A percentile compares a stretch with the other conserved stretches of the same genome.
Evolutionary conservation across 2,888 invertebrate species (phyloP).

Genomic region (Patella ulyssiponensis): DNA sequence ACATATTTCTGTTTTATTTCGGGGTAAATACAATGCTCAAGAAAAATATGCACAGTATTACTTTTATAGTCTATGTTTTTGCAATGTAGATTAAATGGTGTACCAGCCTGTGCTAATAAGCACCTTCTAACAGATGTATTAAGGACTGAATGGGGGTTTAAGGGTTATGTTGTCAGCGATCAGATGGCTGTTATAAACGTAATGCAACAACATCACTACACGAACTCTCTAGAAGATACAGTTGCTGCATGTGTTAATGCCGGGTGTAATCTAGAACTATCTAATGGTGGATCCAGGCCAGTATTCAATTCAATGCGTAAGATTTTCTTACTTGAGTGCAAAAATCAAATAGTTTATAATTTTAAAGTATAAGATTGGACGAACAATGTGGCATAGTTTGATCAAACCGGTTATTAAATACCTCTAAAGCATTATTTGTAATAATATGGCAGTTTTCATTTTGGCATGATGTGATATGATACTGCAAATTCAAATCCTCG

Average conservation of each 20-base stretch:
- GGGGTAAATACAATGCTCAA: too few relatives aligned
- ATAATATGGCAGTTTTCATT: too few relatives aligned
- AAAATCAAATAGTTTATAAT: too few relatives aligned
- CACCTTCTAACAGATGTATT: slow-evolving; percentile 57
- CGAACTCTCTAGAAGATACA: slow-evolving; percentile 48
- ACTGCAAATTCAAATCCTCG: too few relatives aligned
- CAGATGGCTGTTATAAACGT: slow-evolving; percentile 61
- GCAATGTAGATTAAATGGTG: slow-evolving; percentile 42
- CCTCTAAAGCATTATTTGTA: too few relatives aligned
- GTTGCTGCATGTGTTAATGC: slow-evolving; percentile 53
- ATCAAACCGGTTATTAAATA: too few relatives aligned
- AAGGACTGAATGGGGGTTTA: slow-evolving; percentile 60
- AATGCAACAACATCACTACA: slow-evolving; percentile 51
- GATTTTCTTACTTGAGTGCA: neutral
- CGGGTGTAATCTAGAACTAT: slow-evolving; percentile 55
- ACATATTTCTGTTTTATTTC: too few relatives aligned
- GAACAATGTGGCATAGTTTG: too few relatives aligned
- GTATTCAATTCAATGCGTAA: neutral
- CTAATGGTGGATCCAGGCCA: slow-evolving; percentile 18
- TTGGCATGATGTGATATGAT: too few relatives aligned
- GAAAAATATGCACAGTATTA: too few relatives aligned
- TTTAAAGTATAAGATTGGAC: too few relatives aligned
- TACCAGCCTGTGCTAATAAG: slow-evolving; percentile 64
- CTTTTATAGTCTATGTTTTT: neutral
- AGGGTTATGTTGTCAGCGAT: slow-evolving; percentile 65